These are phyloP conservation scores for Rhodinocichla rosea DNA, from an alignment of 2,113 vertebrate genomes.

Conservation along the genomic window DNA sequence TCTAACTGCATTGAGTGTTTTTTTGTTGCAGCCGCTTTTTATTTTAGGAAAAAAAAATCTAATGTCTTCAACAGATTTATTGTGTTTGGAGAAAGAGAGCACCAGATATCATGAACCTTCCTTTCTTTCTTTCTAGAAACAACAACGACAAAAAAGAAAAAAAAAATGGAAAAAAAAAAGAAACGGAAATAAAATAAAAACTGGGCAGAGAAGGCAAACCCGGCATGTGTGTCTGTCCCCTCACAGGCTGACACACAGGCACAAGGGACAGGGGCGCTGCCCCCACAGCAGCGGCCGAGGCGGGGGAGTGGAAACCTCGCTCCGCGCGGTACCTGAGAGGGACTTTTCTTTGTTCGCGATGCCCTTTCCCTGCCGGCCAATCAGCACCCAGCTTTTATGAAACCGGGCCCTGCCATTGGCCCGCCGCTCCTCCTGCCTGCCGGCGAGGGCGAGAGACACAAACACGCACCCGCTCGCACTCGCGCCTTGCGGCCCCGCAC, in stretches of 20 bases:
- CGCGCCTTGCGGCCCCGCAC: background rate
- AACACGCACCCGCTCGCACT: conserved; percentile 10
- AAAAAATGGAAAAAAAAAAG: background rate
- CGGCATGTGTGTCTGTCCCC: background rate
- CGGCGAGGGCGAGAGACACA: conserved; percentile 70
- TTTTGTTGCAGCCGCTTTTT: conserved; percentile 78
- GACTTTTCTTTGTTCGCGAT: conserved; percentile 85
- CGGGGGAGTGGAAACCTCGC: conserved; percentile 59
- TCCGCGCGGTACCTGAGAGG: conserved; percentile 77
- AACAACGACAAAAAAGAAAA: background rate
- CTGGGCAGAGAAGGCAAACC: background rate
- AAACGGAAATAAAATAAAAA: background rate
- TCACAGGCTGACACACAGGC: background rate
- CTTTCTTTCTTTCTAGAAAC: conserved; percentile 68
- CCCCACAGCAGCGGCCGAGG: conserved; percentile 63
- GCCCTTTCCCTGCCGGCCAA: conserved; percentile 75
- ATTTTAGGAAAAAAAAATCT: conserved; percentile 66
- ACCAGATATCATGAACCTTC: conserved; percentile 70
- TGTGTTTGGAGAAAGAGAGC: conserved; percentile 68
- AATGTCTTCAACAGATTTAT: conserved; percentile 79
- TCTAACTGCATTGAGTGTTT: conserved; percentile 82
- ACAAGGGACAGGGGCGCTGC: conserved; percentile 24
- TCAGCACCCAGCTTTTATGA: conserved; percentile 80
- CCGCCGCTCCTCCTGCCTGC: conserved; percentile 70
- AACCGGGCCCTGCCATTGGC: conserved; percentile 76